Evolutionary conservation across 1,140 invertebrate species (phyloP).

Genomic region (Apis florea): DNA sequence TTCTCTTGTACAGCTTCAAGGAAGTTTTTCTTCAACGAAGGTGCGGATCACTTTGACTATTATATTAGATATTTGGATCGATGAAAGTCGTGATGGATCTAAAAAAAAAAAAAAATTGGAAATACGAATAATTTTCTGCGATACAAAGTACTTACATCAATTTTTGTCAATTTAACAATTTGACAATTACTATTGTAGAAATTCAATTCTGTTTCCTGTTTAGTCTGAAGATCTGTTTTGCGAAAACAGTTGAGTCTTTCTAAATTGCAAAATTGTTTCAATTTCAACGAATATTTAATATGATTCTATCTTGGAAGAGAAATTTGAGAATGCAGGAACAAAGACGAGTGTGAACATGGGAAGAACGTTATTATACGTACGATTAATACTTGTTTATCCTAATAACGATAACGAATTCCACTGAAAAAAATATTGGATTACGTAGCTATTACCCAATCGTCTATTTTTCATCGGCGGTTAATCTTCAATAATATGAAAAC

Average conservation of each 20-base stretch:
- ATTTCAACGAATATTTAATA: neutral
- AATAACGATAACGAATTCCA: neutral
- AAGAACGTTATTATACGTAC: neutral
- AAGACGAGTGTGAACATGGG: neutral
- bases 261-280: neutral
- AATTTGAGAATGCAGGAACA: too few species aligned
- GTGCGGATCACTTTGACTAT: neutral
- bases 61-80: too few species aligned
- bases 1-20: neutral
- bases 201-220: neutral
- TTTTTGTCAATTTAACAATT: too few species aligned
- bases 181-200: too few species aligned
- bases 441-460: neutral
- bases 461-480: neutral
- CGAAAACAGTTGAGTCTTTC: neutral
- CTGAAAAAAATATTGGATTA: neutral
- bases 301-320: neutral
- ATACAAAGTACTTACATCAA: neutral
- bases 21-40: too few species aligned
- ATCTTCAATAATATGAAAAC: neutral
- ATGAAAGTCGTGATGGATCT: neutral
- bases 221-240: neutral
- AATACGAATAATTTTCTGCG: neutral
- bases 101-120: neutral
- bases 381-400: neutral